These are phyloP conservation scores for Lineus longissimus DNA, from an alignment of 1,140 invertebrate genomes.

Conservation along the genomic window DNA sequence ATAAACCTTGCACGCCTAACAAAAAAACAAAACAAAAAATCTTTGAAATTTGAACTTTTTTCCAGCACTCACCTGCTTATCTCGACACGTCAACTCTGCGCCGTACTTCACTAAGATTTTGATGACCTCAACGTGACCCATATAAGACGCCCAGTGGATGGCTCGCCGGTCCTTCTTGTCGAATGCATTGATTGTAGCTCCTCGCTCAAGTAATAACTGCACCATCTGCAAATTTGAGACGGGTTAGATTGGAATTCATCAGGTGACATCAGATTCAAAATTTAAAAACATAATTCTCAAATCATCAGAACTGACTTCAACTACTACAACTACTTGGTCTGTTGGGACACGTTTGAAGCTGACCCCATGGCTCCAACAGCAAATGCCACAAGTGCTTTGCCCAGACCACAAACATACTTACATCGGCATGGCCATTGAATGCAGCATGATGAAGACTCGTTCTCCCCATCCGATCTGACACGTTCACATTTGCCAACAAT, in stretches of 20 bases:
- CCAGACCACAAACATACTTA: constrained; percentile 22
- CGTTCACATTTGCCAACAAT: constrained; percentile 59
- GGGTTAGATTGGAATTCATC: not conserved
- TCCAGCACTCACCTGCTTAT: constrained; percentile 54
- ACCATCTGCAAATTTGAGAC: constrained; percentile 55
- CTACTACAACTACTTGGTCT: no score
- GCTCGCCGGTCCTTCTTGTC: constrained; percentile 63
- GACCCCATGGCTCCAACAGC: no score
- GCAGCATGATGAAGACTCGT: constrained; percentile 66
- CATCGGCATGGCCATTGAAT: constrained; percentile 61
- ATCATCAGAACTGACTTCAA: no score
- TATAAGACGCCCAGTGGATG: constrained; percentile 61
- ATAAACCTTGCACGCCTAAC: no score
- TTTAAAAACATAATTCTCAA: no score
- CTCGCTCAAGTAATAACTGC: constrained; percentile 58
- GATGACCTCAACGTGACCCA: constrained; percentile 59
- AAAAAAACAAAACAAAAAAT: no score
- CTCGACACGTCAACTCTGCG: constrained; percentile 61
- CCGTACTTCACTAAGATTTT: constrained; percentile 55
- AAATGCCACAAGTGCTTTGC: no score
- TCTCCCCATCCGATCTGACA: constrained; percentile 61
- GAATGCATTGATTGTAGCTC: constrained; percentile 62
- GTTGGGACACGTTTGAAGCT: no score
- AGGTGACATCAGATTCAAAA: not conserved
- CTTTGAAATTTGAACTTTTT: no score